These are phyloP conservation scores for Cyprinodon diabolis DNA, from an alignment of 2,797 vertebrate species.

Conservation along the genomic window DNA sequence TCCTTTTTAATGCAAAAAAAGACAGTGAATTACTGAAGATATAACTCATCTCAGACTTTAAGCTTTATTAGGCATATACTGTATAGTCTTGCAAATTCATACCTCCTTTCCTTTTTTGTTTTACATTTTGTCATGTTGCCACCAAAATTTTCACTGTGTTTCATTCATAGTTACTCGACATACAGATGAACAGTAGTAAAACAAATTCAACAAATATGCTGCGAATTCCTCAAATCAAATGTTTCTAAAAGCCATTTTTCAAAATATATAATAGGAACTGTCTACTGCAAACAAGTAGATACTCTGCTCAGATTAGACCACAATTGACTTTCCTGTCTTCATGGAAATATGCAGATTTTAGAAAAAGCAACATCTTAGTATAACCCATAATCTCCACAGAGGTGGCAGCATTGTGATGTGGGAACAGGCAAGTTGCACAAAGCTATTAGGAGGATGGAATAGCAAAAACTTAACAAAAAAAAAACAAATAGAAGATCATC, in stretches of 20 bases:
- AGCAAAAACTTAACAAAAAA: too few species aligned
- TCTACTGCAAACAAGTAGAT: background rate
- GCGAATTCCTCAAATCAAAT: background rate
- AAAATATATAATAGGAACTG: background rate
- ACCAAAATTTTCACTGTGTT: background rate
- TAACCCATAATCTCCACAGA: background rate
- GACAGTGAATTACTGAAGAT: slow-evolving; percentile 20
- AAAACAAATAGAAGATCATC: too few species aligned
- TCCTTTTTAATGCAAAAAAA: slow-evolving; percentile 6
- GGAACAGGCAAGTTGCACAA: background rate
- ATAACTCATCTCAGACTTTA: slow-evolving; percentile 18
- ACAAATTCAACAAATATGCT: background rate
- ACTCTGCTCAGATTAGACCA: background rate
- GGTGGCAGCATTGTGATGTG: background rate
- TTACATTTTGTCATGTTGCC: background rate
- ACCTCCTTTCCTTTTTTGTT: background rate
- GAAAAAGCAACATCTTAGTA: background rate
- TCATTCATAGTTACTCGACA: background rate
- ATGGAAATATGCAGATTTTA: too few species aligned
- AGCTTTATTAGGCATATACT: background rate
- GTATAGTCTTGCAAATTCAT: background rate
- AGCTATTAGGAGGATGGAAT: background rate
- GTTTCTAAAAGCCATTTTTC: background rate
- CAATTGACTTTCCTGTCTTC: background rate
- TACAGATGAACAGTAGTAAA: background rate